Evolutionary conservation across 2,113 vertebrate species (phyloP).

Genomic region (Pao palembangensis): DNA sequence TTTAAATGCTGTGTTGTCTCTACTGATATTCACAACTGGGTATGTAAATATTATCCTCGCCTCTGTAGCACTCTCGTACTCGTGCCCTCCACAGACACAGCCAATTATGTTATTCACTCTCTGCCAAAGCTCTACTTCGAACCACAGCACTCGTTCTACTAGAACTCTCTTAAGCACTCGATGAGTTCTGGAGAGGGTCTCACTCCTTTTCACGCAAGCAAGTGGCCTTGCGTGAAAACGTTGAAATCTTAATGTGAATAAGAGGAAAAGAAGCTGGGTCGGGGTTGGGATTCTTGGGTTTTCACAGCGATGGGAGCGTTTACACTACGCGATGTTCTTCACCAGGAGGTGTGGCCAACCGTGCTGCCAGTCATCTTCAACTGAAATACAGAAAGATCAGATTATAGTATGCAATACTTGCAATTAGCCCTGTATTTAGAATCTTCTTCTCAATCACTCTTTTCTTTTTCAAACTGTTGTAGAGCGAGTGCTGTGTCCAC

Average conservation of each 20-base stretch:
- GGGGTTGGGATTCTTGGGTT: no score
- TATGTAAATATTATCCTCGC: conserved; percentile 63
- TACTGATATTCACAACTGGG: conserved; percentile 23
- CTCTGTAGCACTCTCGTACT: conserved; percentile 51
- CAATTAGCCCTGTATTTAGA: no score
- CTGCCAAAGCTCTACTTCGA: conserved; percentile 38
- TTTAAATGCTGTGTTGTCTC: conserved; percentile 51
- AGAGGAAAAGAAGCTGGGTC: conserved; percentile 4
- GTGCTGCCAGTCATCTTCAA: no score
- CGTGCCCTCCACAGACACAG: conserved; percentile 45
- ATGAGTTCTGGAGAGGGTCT: conserved; percentile 40
- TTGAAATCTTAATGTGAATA: conserved; percentile 17
- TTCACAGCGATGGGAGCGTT: no score
- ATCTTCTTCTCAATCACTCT: no score
- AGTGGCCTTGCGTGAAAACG: conserved; percentile 3
- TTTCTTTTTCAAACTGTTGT: no score
- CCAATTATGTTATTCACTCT: conserved; percentile 58
- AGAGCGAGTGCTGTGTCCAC: no score
- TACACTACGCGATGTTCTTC: no score
- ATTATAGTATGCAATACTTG: no score
- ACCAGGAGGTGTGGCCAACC: no score
- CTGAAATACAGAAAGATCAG: no score
- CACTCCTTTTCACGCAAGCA: conserved; percentile 6
- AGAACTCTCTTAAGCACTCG: conserved; percentile 54
- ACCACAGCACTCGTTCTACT: conserved; percentile 49